Percentiles rank a stretch among this genome's conserved stretches.
phyloP scores from a whole-genome alignment of 1,140 invertebrate genomes.

The Drosophila kohkoa region DNA sequence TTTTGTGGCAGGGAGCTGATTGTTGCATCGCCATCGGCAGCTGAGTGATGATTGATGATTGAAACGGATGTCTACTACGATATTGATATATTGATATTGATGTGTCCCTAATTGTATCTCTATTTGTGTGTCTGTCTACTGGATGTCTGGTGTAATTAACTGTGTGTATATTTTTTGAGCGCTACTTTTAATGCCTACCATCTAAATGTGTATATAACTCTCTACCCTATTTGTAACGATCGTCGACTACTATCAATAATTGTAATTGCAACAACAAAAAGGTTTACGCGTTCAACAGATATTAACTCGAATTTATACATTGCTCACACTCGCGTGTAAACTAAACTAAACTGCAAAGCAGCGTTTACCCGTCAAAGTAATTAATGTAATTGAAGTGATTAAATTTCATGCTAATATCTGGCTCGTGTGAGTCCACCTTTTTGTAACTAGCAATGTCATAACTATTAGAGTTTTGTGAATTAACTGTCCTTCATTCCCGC shows the following conservation, averaged over 20 bases:
- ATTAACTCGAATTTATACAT: conserved; percentile 19
- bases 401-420: not conserved
- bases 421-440: not conserved
- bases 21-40: conserved; percentile 68
- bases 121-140: conserved; percentile 22
- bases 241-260: conserved; percentile 16
- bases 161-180: conserved; percentile 77
- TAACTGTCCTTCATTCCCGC: not conserved
- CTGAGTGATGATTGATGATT: conserved; percentile 11
- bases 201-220: conserved; percentile 73
- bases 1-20: conserved; percentile 70
- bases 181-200: conserved; percentile 63
- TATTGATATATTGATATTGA: conserved; percentile 23
- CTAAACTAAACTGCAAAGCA: conserved; percentile 21
- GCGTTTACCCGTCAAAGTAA: conserved; percentile 3
- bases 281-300: conserved; percentile 18
- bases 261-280: conserved; percentile 3
- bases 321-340: conserved; percentile 4
- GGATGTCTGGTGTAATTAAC: conserved; percentile 46
- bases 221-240: conserved; percentile 26
- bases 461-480: not conserved
- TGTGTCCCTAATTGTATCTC: conserved; percentile 6
- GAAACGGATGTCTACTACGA: conserved; percentile 27
- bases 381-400: not conserved
- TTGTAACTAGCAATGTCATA: not conserved